phyloP scores from a whole-genome alignment of 2,888 invertebrate genomes.

The Orthosia gothica region DNA sequence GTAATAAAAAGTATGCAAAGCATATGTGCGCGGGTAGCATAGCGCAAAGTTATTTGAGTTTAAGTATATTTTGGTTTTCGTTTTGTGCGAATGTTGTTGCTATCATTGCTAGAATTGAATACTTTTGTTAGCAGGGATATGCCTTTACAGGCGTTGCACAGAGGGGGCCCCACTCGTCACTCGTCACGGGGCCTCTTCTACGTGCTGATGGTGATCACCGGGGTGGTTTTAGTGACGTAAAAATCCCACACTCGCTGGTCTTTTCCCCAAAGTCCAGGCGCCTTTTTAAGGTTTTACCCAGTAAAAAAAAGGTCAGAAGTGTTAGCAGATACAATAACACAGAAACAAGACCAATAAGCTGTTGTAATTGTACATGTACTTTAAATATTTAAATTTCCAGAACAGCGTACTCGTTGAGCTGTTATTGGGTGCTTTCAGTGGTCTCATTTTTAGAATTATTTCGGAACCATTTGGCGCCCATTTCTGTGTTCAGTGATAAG shows the following conservation, averaged over 20 bases:
- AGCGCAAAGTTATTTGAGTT: not conserved
- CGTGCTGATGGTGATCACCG: too few relatives aligned
- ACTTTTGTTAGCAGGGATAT: not conserved
- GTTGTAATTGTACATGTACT: slow-evolving; percentile 3
- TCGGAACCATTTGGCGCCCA: slow-evolving; percentile 38
- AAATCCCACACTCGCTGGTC: too few relatives aligned
- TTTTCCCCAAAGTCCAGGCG: too few relatives aligned
- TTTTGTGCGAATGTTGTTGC: not conserved
- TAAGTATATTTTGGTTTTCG: not conserved
- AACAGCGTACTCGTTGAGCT: slow-evolving; percentile 15
- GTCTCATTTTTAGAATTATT: slow-evolving; percentile 33
- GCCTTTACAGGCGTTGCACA: too few relatives aligned
- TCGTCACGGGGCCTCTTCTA: too few relatives aligned
- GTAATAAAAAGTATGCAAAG: slow-evolving; percentile 23
- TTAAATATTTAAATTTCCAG: slow-evolving; percentile 18
- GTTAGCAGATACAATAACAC: not conserved
- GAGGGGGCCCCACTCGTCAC: too few relatives aligned
- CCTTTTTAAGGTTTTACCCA: too few relatives aligned
- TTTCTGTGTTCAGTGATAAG: slow-evolving; percentile 38
- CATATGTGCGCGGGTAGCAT: slow-evolving; percentile 15
- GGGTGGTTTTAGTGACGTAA: too few relatives aligned
- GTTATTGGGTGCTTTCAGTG: slow-evolving; percentile 29
- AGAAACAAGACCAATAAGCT: slow-evolving; percentile 1
- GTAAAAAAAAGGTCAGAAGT: not conserved
- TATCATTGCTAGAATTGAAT: too few relatives aligned